Conservation (phyloP, 2,113 vertebrate genomes). For the Struthidea cinerea region DNA sequence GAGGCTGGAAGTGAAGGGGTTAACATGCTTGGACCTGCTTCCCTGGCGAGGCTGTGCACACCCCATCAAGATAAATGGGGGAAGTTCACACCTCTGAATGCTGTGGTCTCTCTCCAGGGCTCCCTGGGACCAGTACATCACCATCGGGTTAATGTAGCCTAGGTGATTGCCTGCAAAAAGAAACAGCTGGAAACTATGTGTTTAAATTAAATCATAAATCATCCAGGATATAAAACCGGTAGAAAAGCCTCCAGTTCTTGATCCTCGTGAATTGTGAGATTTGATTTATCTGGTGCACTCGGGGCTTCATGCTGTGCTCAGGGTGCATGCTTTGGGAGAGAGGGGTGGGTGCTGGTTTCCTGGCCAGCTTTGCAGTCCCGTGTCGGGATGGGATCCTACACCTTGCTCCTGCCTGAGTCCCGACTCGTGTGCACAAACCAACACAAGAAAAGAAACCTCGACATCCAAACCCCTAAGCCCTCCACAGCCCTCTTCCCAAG, state of each 20-base stretch:
- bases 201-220: constrained; percentile 54
- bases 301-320: background rate
- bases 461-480: background rate
- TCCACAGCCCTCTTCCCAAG: background rate
- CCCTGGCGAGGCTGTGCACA: background rate
- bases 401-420: background rate
- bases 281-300: background rate
- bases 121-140: constrained; percentile 10
- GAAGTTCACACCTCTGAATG: background rate
- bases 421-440: background rate
- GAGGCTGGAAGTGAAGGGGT: background rate
- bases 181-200: constrained; percentile 7
- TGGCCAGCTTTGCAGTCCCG: background rate
- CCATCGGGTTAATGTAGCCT: constrained; percentile 24
- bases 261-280: background rate
- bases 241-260: background rate
- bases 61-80: background rate
- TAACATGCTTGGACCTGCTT: background rate
- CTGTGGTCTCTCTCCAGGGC: background rate
- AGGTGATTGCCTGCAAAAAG: constrained; percentile 35
- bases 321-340: background rate
- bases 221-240: background rate
- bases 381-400: background rate
- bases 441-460: background rate
- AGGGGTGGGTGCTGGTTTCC: background rate